Conservation (phyloP, 2,888 invertebrate genomes). For the Thelaira solivaga region DNA sequence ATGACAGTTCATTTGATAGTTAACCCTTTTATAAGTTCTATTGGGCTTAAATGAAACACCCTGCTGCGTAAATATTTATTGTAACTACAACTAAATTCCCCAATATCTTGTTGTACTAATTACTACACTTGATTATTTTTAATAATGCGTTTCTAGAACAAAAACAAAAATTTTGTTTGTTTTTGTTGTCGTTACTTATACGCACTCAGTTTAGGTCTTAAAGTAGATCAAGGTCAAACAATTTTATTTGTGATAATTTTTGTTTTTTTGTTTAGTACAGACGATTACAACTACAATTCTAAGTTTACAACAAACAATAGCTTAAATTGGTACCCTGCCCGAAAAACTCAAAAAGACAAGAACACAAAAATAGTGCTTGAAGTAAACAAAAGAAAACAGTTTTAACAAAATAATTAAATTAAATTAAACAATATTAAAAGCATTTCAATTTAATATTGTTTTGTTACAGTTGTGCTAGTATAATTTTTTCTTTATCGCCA, state of each 20-base stretch:
- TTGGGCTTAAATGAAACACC: no score
- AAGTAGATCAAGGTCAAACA: conserved; percentile 15
- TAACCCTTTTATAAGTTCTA: no score
- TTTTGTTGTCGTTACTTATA: no score
- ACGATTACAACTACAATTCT: not conserved
- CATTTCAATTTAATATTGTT: not conserved
- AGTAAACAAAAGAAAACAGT: not conserved
- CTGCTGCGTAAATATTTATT: no score
- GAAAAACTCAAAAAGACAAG: not conserved
- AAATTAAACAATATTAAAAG: not conserved
- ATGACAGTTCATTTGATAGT: no score
- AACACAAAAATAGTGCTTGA: not conserved
- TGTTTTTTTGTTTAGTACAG: not conserved
- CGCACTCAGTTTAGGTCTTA: not conserved
- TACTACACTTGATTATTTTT: no score
- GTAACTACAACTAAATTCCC: no score
- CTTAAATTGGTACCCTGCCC: not conserved
- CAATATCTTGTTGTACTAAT: no score
- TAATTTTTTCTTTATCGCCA: not conserved
- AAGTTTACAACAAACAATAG: not conserved
- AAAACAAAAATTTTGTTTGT: no score
- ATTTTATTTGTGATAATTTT: not conserved
- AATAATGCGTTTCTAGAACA: not conserved
- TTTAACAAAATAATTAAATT: not conserved
- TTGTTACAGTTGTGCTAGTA: not conserved